Conservation (phyloP, 1,140 invertebrate species). For the Calephelis nemesis region DNA sequence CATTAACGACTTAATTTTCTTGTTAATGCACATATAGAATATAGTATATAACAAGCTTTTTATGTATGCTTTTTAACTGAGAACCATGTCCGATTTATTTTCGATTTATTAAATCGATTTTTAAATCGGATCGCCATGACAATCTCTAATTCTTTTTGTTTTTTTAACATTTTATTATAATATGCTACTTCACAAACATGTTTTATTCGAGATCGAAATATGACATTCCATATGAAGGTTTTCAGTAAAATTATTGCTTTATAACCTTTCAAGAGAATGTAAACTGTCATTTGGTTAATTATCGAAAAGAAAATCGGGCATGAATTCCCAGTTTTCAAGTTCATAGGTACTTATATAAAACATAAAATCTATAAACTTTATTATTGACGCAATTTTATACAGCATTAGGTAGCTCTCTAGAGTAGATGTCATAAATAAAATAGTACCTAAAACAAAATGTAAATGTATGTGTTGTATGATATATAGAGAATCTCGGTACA, state of each 20-base stretch:
- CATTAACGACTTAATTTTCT: conserved; percentile 23
- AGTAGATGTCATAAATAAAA: conserved; percentile 35
- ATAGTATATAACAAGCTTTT: conserved; percentile 6
- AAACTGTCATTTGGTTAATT: background rate
- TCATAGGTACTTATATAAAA: conserved; percentile 1
- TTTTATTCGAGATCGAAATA: background rate
- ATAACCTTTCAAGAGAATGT: background rate
- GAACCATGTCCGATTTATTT: conserved; percentile 16
- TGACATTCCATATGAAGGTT: background rate
- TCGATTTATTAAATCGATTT: conserved; percentile 12
- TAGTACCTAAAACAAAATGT: conserved; percentile 58
- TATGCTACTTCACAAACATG: background rate
- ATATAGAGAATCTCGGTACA: conserved; percentile 69
- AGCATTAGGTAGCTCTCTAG: conserved; percentile 58
- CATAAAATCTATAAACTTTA: background rate
- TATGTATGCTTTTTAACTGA: conserved; percentile 15
- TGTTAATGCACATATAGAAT: conserved; percentile 5
- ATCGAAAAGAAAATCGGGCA: conserved; percentile 12
- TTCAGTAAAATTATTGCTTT: background rate
- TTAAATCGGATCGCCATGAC: conserved; percentile 6
- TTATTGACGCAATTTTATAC: background rate
- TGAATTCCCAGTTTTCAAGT: conserved; percentile 13
- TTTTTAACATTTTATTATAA: background rate
- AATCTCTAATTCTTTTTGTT: background rate
- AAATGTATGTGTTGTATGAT: conserved; percentile 48